Percentiles rank a stretch among this genome's conserved stretches.
phyloP scores from a whole-genome alignment of 1,140 invertebrate genomes.

The Copidosoma floridanum region DNA sequence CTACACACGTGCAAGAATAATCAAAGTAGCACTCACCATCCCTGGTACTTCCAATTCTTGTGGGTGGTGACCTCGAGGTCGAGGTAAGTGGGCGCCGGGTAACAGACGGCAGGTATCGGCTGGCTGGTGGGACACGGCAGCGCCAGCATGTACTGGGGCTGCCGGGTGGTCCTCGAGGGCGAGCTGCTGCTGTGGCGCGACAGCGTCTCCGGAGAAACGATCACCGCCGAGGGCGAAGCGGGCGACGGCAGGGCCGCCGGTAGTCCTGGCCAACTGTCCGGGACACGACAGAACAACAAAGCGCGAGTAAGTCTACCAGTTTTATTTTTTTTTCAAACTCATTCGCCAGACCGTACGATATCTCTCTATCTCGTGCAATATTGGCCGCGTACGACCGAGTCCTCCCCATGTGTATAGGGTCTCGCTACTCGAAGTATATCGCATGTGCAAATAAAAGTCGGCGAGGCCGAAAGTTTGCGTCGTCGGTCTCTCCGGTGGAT shows the following conservation, averaged over 20 bases:
- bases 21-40: constrained; percentile 44
- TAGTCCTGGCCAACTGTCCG: constrained; percentile 54
- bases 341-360: no score
- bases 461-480: no score
- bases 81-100: constrained; percentile 47
- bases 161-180: constrained; percentile 42
- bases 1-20: no score
- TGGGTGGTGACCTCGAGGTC: constrained; percentile 47
- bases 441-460: no score
- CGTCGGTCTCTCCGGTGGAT: no score
- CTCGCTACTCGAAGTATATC: no score
- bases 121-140: constrained; percentile 42
- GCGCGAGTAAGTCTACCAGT: no score
- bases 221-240: constrained; percentile 67
- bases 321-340: no score
- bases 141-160: constrained; percentile 49
- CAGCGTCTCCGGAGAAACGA: constrained; percentile 72
- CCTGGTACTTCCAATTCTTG: constrained; percentile 47
- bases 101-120: constrained; percentile 49
- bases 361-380: no score
- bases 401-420: no score
- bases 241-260: constrained; percentile 64
- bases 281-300: no score
- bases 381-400: no score
- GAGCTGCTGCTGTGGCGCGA: constrained; percentile 61